Evolutionary conservation across 2,888 invertebrate species (phyloP).

Genomic region (Chrysina gloriosa): DNA sequence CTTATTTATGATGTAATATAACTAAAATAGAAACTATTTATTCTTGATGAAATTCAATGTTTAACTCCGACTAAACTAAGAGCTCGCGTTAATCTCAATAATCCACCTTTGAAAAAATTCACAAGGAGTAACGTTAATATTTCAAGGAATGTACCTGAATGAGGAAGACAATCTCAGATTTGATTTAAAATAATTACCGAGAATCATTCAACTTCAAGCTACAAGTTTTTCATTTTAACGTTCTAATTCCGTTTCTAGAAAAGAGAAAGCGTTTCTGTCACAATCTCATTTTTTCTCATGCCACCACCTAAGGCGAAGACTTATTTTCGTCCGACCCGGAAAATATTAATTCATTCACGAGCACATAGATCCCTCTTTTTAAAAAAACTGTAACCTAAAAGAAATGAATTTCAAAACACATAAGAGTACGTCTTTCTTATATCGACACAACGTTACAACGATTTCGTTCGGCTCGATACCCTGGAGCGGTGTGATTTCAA

Average conservation of each 20-base stretch:
- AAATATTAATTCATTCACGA: conserved; percentile 2
- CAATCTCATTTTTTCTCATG: background rate
- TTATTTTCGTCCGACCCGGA: background rate
- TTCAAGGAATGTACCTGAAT: too few species aligned
- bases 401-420: background rate
- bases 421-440: background rate
- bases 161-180: background rate
- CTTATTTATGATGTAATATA: too few species aligned
- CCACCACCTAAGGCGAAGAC: background rate
- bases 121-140: too few species aligned
- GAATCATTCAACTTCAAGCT: conserved; percentile 1
- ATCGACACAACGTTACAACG: background rate
- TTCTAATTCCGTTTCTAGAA: conserved; percentile 5
- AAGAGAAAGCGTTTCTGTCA: background rate
- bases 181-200: conserved; percentile 1
- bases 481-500: conserved; percentile 2
- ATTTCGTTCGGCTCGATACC: background rate
- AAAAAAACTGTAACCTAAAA: background rate
- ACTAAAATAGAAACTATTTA: too few species aligned
- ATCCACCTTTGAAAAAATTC: too few species aligned
- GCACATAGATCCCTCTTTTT: background rate
- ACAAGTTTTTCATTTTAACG: conserved; percentile 25
- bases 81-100: too few species aligned
- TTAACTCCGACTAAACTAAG: too few species aligned
- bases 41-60: too few species aligned